Evolutionary conservation across 2,888 invertebrate species (phyloP).

Genomic region (Athalia cordata): DNA sequence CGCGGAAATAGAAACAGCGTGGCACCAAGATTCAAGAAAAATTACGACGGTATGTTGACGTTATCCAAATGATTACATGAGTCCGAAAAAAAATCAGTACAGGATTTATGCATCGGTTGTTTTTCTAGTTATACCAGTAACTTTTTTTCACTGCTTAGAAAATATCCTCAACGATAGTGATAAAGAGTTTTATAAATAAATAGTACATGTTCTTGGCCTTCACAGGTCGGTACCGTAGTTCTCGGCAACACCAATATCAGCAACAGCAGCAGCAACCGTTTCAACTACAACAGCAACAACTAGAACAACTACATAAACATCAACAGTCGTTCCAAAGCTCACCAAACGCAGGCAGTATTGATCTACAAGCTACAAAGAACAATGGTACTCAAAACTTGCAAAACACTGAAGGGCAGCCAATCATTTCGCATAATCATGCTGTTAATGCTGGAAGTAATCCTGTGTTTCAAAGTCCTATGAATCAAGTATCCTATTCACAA

Average conservation of each 20-base stretch:
- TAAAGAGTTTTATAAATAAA: too few relatives aligned
- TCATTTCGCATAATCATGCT: slow-evolving; percentile 43
- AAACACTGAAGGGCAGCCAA: slow-evolving; percentile 10
- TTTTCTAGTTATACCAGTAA: too few relatives aligned
- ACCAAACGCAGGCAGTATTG: slow-evolving; percentile 25
- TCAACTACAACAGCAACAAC: slow-evolving; percentile 43
- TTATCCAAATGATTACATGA: background rate
- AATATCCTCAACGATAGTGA: too few relatives aligned
- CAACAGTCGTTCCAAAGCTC: slow-evolving; percentile 37
- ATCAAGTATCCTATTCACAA: slow-evolving; percentile 56
- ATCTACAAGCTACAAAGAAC: slow-evolving; percentile 22
- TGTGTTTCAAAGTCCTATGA: slow-evolving; percentile 53
- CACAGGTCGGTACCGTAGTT: slow-evolving; percentile 32
- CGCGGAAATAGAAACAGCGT: slow-evolving; percentile 50
- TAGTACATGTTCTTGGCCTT: background rate
- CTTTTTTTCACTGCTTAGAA: too few relatives aligned
- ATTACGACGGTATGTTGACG: slow-evolving; percentile 55
- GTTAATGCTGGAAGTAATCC: slow-evolving; percentile 47
- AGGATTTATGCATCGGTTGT: too few relatives aligned
- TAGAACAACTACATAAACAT: slow-evolving; percentile 43
- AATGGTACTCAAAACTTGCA: slow-evolving; percentile 1
- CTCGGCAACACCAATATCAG: slow-evolving; percentile 42
- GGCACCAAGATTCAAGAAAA: slow-evolving; percentile 61
- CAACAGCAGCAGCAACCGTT: slow-evolving; percentile 46
- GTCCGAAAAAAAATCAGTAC: background rate